These are phyloP conservation scores for Drosophila picticornis DNA, from an alignment of 2,888 invertebrate species.

Conservation along the genomic window DNA sequence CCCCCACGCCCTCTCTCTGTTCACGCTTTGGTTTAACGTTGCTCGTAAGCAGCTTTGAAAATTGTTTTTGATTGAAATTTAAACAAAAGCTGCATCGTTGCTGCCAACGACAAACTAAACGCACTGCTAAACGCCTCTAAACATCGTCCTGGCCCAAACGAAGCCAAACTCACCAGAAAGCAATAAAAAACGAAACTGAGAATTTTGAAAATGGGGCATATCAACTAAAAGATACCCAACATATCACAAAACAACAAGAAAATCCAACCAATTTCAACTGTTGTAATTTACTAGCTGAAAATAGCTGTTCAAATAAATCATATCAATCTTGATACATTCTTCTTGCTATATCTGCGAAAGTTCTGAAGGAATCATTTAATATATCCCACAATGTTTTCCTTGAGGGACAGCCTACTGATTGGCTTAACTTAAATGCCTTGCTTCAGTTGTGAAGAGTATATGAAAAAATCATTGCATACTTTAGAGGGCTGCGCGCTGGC, in stretches of 20 bases:
- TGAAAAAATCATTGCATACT: constrained; percentile 47
- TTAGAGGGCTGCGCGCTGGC: constrained; percentile 20
- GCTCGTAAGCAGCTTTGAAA: constrained; percentile 62
- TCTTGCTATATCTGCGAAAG: not conserved
- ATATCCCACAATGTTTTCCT: too few species aligned
- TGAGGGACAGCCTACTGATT: not conserved
- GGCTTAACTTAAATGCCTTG: not conserved
- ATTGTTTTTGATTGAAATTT: constrained; percentile 78
- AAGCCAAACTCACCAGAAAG: constrained; percentile 20
- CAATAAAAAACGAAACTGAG: constrained; percentile 7
- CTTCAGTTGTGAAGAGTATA: constrained; percentile 12
- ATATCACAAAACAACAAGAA: too few species aligned
- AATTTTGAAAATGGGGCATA: constrained; percentile 3
- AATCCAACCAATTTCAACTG: not conserved
- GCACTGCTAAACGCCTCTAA: constrained; percentile 35
- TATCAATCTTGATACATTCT: too few species aligned
- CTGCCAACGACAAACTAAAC: constrained; percentile 38
- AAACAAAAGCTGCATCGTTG: constrained; percentile 61
- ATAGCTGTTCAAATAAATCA: not conserved
- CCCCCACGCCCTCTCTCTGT: not conserved
- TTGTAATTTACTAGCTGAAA: not conserved
- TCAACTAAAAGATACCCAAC: not conserved
- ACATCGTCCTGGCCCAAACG: constrained; percentile 26
- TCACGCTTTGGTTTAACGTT: not conserved
- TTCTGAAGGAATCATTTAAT: not conserved